Percentiles rank a stretch among this genome's conserved stretches.
Conservation (phyloP, 2,113 vertebrate species). For the Eidolon helvum region DNA sequence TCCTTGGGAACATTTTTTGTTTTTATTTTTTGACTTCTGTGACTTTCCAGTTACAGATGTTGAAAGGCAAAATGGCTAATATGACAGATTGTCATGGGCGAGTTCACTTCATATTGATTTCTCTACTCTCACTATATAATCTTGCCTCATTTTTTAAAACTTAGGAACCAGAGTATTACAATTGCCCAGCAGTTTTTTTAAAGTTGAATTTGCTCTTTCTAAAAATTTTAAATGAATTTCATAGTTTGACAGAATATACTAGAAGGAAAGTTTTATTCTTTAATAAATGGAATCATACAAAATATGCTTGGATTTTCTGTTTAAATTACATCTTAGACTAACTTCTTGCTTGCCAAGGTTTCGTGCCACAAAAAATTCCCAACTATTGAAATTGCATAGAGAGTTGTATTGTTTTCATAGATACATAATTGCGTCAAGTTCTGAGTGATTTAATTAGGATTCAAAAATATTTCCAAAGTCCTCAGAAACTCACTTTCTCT, state of each 20-base stretch:
- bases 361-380: not conserved
- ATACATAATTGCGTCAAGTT: not conserved
- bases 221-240: constrained; percentile 53
- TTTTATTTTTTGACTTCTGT: constrained; percentile 63
- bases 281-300: constrained; percentile 55
- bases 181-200: not conserved
- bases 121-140: not conserved
- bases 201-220: constrained; percentile 43
- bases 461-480: not conserved
- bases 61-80: constrained; percentile 29
- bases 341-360: constrained; percentile 23
- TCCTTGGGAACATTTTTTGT: not conserved
- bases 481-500: not conserved
- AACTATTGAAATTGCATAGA: not conserved
- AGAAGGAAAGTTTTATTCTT: constrained; percentile 41
- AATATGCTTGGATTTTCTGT: constrained; percentile 20
- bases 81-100: constrained; percentile 26
- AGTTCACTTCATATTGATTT: constrained; percentile 13
- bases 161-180: constrained; percentile 49
- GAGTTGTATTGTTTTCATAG: not conserved
- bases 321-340: constrained; percentile 1
- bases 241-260: constrained; percentile 25
- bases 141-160: not conserved
- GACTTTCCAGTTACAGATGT: constrained; percentile 47
- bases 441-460: not conserved